phyloP scores from a whole-genome alignment of 1,140 invertebrate genomes.

The Hyphantria cunea region DNA sequence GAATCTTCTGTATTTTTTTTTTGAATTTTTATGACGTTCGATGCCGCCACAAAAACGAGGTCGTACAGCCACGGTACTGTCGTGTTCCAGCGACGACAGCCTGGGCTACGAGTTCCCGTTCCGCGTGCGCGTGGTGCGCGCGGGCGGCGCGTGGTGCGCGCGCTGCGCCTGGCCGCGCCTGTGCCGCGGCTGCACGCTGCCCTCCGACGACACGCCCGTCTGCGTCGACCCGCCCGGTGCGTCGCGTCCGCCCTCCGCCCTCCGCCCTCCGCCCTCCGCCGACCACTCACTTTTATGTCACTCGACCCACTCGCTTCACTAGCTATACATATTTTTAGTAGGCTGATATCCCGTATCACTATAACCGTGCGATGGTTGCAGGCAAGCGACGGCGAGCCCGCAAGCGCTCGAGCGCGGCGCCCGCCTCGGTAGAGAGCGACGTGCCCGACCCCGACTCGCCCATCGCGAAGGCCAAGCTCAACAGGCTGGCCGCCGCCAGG shows the following conservation, averaged over 20 bases:
- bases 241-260: neutral
- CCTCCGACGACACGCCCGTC: slow-evolving; percentile 83
- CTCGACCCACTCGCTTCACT: too few relatives aligned
- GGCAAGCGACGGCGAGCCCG: slow-evolving; percentile 15
- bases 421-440: slow-evolving; percentile 4
- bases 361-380: neutral
- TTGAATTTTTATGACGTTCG: too few relatives aligned
- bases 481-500: slow-evolving; percentile 40
- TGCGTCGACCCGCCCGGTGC: slow-evolving; percentile 16
- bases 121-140: slow-evolving; percentile 88
- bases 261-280: neutral
- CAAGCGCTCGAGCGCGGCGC: slow-evolving; percentile 24
- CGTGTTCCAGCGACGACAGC: slow-evolving; percentile 90
- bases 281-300: neutral
- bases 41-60: too few relatives aligned
- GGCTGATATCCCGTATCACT: too few relatives aligned
- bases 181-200: slow-evolving; percentile 91
- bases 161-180: slow-evolving; percentile 93
- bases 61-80: too few relatives aligned
- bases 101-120: slow-evolving; percentile 95
- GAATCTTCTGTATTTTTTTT: too few relatives aligned
- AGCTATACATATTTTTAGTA: too few relatives aligned
- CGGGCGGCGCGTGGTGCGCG: slow-evolving; percentile 88
- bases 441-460: slow-evolving; percentile 43
- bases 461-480: slow-evolving; percentile 47